Percentiles rank a stretch among this genome's conserved stretches.
These are phyloP conservation scores for Tipula confusa DNA, from an alignment of 2,888 invertebrate genomes.

Conservation along the genomic window DNA sequence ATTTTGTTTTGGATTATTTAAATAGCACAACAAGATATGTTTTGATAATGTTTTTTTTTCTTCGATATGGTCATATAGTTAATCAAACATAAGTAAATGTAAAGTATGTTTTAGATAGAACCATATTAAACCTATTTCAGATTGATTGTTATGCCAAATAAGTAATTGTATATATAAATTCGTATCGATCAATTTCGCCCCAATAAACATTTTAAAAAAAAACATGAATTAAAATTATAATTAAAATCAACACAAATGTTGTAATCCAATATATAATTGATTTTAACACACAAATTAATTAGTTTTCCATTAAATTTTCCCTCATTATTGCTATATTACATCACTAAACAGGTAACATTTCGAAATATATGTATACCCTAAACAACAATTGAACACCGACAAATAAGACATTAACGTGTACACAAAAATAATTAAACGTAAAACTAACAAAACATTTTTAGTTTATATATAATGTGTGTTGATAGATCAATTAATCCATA, in stretches of 20 bases:
- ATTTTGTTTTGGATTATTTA: too few relatives aligned
- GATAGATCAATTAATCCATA: background rate
- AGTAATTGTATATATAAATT: background rate
- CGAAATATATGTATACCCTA: background rate
- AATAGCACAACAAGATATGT: too few relatives aligned
- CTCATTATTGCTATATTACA: background rate
- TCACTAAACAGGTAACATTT: too few relatives aligned
- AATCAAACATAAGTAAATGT: too few relatives aligned
- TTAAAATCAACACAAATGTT: background rate
- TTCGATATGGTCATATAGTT: too few relatives aligned
- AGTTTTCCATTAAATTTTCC: background rate
- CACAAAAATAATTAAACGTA: background rate
- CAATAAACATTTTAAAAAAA: background rate
- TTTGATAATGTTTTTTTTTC: too few relatives aligned
- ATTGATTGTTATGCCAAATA: too few relatives aligned
- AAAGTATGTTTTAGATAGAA: too few relatives aligned
- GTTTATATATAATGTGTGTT: background rate
- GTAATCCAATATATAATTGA: background rate
- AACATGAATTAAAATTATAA: background rate
- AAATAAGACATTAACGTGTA: background rate
- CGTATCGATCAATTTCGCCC: background rate
- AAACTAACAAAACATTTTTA: background rate
- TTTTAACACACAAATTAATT: conserved; percentile 1
- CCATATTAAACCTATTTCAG: too few relatives aligned
- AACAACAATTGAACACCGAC: background rate